Percentiles rank a stretch among this genome's conserved stretches.
These are phyloP conservation scores for Drosophila basisetae DNA, from an alignment of 2,888 invertebrate genomes.

Conservation along the genomic window DNA sequence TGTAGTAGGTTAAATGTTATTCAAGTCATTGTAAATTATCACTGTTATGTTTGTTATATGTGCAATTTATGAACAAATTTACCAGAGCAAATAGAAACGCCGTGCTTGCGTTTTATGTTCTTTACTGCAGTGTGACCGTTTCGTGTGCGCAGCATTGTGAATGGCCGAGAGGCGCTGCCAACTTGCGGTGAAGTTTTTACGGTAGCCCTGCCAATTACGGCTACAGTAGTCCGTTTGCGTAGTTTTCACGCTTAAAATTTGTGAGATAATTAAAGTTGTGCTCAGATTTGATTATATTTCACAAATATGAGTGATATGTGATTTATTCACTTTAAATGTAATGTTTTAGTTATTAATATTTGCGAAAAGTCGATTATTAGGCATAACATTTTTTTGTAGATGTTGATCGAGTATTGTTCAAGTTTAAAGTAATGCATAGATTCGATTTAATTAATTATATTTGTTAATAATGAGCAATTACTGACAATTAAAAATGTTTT, in stretches of 20 bases:
- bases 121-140: conserved; percentile 51
- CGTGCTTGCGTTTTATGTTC: conserved; percentile 50
- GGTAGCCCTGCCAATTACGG: conserved; percentile 1
- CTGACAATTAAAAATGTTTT: not conserved
- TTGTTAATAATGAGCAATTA: not conserved
- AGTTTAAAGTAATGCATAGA: not conserved
- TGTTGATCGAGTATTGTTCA: not conserved
- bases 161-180: conserved; percentile 15
- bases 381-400: not conserved
- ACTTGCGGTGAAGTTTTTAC: not conserved
- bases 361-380: not conserved
- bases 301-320: not conserved
- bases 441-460: not conserved
- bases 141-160: conserved; percentile 11
- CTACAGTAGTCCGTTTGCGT: not conserved
- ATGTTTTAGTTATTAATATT: not conserved
- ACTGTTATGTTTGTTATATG: conserved; percentile 28
- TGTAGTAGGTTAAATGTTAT: conserved; percentile 42
- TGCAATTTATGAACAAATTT: conserved; percentile 41
- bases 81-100: conserved; percentile 55
- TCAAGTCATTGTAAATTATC: conserved; percentile 64
- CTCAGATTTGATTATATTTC: not conserved
- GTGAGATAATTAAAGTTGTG: not conserved
- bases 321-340: not conserved
- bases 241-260: not conserved